A percentile compares a stretch with the other conserved stretches of the same genome.
These are phyloP conservation scores for Arvicola amphibius DNA, from an alignment of 2,797 vertebrate species.

Conservation along the genomic window DNA sequence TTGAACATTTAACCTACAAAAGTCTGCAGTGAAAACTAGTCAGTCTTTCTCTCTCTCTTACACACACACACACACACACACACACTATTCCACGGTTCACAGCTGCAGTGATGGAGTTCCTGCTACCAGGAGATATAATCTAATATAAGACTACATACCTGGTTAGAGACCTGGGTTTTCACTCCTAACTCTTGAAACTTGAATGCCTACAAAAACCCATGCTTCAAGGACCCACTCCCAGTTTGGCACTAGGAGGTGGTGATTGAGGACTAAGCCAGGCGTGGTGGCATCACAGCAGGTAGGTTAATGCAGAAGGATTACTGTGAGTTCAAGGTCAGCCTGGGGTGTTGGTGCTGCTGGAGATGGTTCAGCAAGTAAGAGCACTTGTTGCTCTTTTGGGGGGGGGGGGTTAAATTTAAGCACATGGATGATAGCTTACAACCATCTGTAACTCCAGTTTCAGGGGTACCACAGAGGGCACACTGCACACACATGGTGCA, in stretches of 20 bases:
- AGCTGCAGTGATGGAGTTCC: not conserved
- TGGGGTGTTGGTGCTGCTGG: not conserved
- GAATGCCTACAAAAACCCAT: not conserved
- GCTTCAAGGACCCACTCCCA: not conserved
- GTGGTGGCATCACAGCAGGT: too few species aligned
- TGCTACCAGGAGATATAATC: not conserved
- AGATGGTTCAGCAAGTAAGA: not conserved
- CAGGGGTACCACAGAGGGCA: too few species aligned
- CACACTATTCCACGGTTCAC: too few species aligned
- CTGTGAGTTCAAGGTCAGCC: not conserved
- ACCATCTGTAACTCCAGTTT: too few species aligned
- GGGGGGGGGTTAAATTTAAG: not conserved
- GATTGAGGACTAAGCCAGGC: not conserved
- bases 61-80: not conserved
- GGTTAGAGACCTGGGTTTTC: not conserved
- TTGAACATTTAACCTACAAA: not conserved
- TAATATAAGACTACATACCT: not conserved
- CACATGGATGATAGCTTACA: not conserved
- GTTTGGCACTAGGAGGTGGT: not conserved
- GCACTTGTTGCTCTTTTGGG: not conserved
- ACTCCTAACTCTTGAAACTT: not conserved
- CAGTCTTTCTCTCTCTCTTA: not conserved
- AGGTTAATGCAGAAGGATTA: not conserved
- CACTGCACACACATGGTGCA: too few species aligned
- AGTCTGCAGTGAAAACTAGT: not conserved